Base-by-base conservation (phyloP, 1,140 invertebrate species). In the Drosophila ironensis region DNA sequence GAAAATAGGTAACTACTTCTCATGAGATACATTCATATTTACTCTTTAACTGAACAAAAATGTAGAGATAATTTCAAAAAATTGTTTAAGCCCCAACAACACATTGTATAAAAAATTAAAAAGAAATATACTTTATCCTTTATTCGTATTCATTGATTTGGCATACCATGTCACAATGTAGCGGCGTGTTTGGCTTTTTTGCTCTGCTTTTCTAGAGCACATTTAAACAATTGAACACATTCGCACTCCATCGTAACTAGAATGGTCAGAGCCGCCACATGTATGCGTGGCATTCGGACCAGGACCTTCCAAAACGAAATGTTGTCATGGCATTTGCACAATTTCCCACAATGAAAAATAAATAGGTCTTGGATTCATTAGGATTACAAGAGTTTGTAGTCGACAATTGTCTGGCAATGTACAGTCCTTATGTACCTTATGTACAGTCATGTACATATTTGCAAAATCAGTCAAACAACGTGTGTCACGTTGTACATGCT, bases 341-440 rank as follows among this genome's bases (percentile, higher is more conserved):
- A 82, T 82, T 82, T 82, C 78, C 78, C 78, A 82, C 78, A 82
- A 78, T 82, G 78, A 84, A 82, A 82, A 82, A 82, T 82, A 82
- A 84, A 82, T 82, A 82, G 80, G 78, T 82, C 63, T 80, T 84
- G 78, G 78, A 84, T 82, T 82, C 78, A 82, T 82, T 82, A 82
- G 78, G 78, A 82, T 82, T 82, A 82, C 78, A 82, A 64, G 68
- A 72, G 73, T 38, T 47, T 47, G 59, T 45, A 61, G 59, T 47
- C 54, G 59, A 63, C 56, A 60, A 61, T 61, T 63, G 56, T 61
- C 44, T 16, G 41, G 33, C 60, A 27, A 63, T 47, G 35, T 28
- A 7, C 14, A n/a, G n/a, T n/a, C n/a, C n/a, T n/a, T n/a, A 61
- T 20, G 37, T 37, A 50, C 28, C 28, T 14, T 48, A 41, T 68